Conservation (phyloP, 2,888 invertebrate species). For the Stramonita haemastoma region DNA sequence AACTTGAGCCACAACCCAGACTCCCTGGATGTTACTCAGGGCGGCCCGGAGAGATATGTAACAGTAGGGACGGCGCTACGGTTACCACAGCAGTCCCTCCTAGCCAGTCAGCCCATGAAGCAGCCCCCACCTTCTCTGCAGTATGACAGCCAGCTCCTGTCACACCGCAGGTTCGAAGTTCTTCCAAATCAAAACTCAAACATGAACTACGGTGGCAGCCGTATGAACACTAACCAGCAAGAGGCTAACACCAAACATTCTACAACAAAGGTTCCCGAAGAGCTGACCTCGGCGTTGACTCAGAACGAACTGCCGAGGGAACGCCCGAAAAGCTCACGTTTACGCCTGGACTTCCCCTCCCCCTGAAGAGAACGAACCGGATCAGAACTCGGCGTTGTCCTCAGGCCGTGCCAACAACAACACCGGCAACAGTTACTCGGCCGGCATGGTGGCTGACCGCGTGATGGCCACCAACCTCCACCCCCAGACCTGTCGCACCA, state of each 20-base stretch:
- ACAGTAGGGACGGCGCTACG: conserved; percentile 21
- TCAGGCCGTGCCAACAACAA: conserved; percentile 50
- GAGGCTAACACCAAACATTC: conserved; percentile 34
- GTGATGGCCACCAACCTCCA: conserved; percentile 38
- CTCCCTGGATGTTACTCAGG: not conserved
- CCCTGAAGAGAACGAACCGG: conserved; percentile 51
- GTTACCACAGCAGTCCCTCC: conserved; percentile 23
- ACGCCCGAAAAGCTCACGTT: conserved; percentile 58
- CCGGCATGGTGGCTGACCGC: conserved; percentile 31
- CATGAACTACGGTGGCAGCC: too few relatives aligned
- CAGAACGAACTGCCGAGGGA: conserved; percentile 16
- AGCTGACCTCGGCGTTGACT: not conserved
- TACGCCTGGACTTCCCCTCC: conserved; percentile 66
- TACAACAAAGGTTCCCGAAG: conserved; percentile 6
- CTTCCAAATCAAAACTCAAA: conserved; percentile 22
- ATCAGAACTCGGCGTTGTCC: conserved; percentile 51
- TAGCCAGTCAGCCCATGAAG: conserved; percentile 10
- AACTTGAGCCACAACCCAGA: not conserved
- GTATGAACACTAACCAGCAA: not conserved
- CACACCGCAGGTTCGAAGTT: conserved; percentile 40
- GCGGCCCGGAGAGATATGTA: not conserved
- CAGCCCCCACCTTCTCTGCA: conserved; percentile 36
- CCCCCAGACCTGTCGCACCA: conserved; percentile 30
- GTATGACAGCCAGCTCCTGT: conserved; percentile 47
- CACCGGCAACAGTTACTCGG: conserved; percentile 40